Percentiles rank a stretch among this genome's conserved stretches.
These are phyloP conservation scores for Eurypyga helias DNA, from an alignment of 2,113 vertebrate species.

Conservation along the genomic window DNA sequence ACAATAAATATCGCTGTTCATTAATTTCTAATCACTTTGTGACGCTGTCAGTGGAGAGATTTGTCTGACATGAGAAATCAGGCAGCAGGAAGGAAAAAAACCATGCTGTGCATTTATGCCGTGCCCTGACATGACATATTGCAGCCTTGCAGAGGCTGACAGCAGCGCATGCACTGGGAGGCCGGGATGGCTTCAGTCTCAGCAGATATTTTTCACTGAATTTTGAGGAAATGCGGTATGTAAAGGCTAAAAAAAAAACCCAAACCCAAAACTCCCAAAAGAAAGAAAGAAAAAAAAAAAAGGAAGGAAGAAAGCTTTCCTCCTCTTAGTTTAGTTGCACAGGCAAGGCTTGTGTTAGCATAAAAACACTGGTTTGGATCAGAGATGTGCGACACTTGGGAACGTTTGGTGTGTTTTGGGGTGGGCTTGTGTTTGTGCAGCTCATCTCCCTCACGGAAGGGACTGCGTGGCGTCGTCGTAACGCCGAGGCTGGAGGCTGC, in stretches of 20 bases:
- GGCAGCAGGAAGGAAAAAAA: background rate
- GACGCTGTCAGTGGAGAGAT: background rate
- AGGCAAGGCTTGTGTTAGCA: background rate
- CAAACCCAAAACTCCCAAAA: too few relatives aligned
- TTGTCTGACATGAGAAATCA: background rate
- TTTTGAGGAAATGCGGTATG: background rate
- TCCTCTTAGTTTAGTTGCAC: background rate
- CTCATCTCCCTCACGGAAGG: background rate
- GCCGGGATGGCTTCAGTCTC: background rate
- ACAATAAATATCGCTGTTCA: background rate
- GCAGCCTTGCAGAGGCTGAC: background rate
- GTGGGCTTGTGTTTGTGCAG: accelerated
- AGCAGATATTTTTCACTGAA: background rate
- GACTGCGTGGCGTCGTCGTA: accelerated
- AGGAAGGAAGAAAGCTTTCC: too few relatives aligned
- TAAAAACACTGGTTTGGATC: background rate
- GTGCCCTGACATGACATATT: background rate
- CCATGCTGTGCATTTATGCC: background rate
- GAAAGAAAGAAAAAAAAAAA: accelerated
- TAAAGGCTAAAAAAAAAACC: background rate
- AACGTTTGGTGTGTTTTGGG: background rate
- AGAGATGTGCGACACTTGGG: background rate
- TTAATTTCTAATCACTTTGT: background rate
- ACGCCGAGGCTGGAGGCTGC: background rate
- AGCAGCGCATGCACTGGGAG: background rate